Evolutionary conservation across 2,797 vertebrate genomes (phyloP).

Genomic region (Pseudochromis fuscus): DNA sequence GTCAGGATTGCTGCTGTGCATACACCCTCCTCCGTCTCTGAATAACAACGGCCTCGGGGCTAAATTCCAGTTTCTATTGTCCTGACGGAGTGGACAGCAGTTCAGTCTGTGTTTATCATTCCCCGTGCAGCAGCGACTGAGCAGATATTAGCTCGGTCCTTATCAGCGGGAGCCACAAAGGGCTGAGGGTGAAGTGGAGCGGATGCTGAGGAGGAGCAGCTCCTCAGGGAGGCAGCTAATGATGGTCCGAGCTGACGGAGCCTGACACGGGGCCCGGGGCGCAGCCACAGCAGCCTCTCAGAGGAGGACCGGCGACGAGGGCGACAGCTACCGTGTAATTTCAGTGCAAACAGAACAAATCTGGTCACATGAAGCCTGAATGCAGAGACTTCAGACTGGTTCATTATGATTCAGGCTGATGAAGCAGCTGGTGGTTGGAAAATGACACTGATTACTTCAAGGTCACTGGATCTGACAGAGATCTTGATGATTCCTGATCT

Average conservation of each 20-base stretch:
- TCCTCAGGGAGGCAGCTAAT: slow-evolving; percentile 53
- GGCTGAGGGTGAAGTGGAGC: slow-evolving; percentile 60
- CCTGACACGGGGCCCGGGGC: slow-evolving; percentile 45
- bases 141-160: slow-evolving; percentile 67
- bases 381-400: slow-evolving; percentile 3
- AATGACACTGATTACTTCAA: slow-evolving; percentile 26
- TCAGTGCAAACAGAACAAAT: slow-evolving; percentile 15
- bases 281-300: slow-evolving; percentile 13
- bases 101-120: slow-evolving; percentile 52
- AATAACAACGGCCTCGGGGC: slow-evolving; percentile 48
- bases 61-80: slow-evolving; percentile 49
- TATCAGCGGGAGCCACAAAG: slow-evolving; percentile 74
- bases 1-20: slow-evolving; percentile 34
- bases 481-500: slow-evolving; percentile 7
- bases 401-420: slow-evolving; percentile 31
- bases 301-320: neutral
- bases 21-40: slow-evolving; percentile 31
- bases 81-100: slow-evolving; percentile 52
- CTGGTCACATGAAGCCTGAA: slow-evolving; percentile 15
- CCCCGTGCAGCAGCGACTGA: slow-evolving; percentile 29
- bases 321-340: slow-evolving; percentile 24
- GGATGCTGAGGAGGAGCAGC: slow-evolving; percentile 26
- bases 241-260: slow-evolving; percentile 48
- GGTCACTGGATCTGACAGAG: slow-evolving; percentile 26
- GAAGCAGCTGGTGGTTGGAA: slow-evolving; percentile 18